Evolutionary conservation across 2,797 vertebrate species (phyloP), one percentile per base, ranked within the genome.

Genomic region (Schizopygopsis malacanthus): DNA sequence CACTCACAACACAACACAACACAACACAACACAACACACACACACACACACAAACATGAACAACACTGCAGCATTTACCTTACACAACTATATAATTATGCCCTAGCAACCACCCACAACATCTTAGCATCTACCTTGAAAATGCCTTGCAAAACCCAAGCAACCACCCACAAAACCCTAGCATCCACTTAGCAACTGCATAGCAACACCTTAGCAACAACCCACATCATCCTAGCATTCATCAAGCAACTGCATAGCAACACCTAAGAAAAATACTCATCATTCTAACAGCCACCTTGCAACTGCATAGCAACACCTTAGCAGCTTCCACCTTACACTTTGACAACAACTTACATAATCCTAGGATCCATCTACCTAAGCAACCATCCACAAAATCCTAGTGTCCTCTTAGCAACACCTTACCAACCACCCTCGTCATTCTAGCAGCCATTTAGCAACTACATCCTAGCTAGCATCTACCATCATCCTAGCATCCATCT

Each of bases 11-110:
- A 22, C 67, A n/a, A 18, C 3, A 0, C 12, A 25, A 2, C 15
- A 69, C 37, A 18, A 8, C 5, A 6, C 6, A 20, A 18, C 52
- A 12, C 4, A 12, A 12, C 9, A 39, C 37, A 39, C 3, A 22
- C 4, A 1, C 0, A 33, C 33, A 22, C 4, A 1, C 0, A 6
- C 41, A 71, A 13, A 5, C 41, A 25, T 1, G 5, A 2, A 25
- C 11, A 71, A 45, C 41, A n/a, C 13, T 45, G 11, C 22, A 45
- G 16, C 39, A 43, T 71, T 6, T 41, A 71, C 11, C 22, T 43
- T n/a, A 70, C 9, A 70, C 9, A 70, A 41, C 9, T 20, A 56
- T 7, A 52, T 52, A 39, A 18, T 56, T 56, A n/a, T 22, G 10
- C 3, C 22, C 4, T 10, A 59, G 56, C 22, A 59, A n/a, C 13